phyloP scores from a whole-genome alignment of 2,888 invertebrate genomes.

The Andrena fulva region DNA sequence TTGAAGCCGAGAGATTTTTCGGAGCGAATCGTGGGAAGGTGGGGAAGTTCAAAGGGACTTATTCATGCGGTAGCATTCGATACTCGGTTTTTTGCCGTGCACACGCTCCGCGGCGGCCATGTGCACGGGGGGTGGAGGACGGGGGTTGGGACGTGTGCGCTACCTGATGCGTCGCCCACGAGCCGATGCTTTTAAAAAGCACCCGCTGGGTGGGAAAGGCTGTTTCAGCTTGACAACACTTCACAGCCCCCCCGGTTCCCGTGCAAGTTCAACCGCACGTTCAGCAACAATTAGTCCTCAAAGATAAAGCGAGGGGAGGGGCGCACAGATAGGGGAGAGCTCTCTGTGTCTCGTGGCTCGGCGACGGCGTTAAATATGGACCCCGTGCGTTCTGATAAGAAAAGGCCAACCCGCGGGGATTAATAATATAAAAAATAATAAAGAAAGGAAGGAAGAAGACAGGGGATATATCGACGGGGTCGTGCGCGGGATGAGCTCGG shows the following conservation, averaged over 20 bases:
- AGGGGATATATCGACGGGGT: slow-evolving; percentile 42
- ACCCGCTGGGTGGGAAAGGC: slow-evolving; percentile 21
- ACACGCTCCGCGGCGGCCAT: slow-evolving; percentile 25
- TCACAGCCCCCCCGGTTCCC: slow-evolving; percentile 43
- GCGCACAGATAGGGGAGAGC: not conserved
- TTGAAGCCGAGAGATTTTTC: slow-evolving; percentile 49
- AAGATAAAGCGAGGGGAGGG: slow-evolving; percentile 46
- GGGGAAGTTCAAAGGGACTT: slow-evolving; percentile 66
- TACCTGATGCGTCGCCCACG: slow-evolving; percentile 66
- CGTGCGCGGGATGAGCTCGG: not conserved
- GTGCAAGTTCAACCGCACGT: slow-evolving; percentile 56
- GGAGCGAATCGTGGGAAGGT: slow-evolving; percentile 42
- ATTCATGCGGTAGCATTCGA: slow-evolving; percentile 68
- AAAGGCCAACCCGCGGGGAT: slow-evolving; percentile 21
- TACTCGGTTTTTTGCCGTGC: slow-evolving; percentile 61
- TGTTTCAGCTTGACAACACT: slow-evolving; percentile 65
- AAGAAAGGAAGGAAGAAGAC: too few relatives aligned
- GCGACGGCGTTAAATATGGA: slow-evolving; percentile 48
- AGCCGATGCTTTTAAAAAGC: slow-evolving; percentile 56
- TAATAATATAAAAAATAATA: slow-evolving; percentile 41
- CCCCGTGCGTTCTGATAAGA: slow-evolving; percentile 41
- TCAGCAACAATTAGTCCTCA: slow-evolving; percentile 60
- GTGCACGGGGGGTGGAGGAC: not conserved
- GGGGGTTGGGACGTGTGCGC: slow-evolving; percentile 28
- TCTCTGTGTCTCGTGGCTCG: too few relatives aligned